Base-by-base conservation (phyloP, 2,113 vertebrate genomes). In the Psettodes erumei region DNA sequence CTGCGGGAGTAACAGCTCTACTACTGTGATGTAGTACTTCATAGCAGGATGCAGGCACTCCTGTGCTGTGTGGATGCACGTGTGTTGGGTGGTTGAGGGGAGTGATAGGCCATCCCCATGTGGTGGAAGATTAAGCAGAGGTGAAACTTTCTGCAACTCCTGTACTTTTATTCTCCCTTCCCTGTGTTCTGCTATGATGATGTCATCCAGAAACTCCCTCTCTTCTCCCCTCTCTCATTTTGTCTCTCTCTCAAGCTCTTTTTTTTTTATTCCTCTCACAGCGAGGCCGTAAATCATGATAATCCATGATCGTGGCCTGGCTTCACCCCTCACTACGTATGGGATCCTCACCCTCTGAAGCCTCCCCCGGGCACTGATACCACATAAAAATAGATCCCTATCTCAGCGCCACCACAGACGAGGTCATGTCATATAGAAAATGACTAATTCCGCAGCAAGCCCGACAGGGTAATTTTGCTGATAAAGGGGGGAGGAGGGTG, bases 371-470 rank as follows among this genome's bases (percentile, higher is more conserved):
- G 92, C 79, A 50, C 85, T 89, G 88, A 91, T 90, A 89, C 83
- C 82, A 90, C 88, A 87, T 86, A 90, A 92, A 92, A 93, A 92
- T 92, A 92, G 92, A 91, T 91, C 87, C 84, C 85, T 84, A 90
- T 91, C 87, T 89, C 87, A 86, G 88, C 85, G 67, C 88, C 88
- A 89, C 82, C 81, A 83, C 89, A 81, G 90, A 90, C 80, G 88
- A 91, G 86, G 92, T 92, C 85, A 85, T 88, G 91, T 89, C 87
- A 89, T 88, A 88, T 89, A 89, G 86, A 91, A 90, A 92, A 93
- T 92, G 88, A 93, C 86, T 89, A 90, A 93, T 92, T 88, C 87
- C 67, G 38, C 84, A 87, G 88, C 77, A 70, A 68, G 82, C 81
- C 74, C 72, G 82, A 89, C 86, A 89, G 88, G 81, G 88, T 90